Base-by-base conservation (phyloP, 2,797 vertebrate species). In the Molossus alvarezi region DNA sequence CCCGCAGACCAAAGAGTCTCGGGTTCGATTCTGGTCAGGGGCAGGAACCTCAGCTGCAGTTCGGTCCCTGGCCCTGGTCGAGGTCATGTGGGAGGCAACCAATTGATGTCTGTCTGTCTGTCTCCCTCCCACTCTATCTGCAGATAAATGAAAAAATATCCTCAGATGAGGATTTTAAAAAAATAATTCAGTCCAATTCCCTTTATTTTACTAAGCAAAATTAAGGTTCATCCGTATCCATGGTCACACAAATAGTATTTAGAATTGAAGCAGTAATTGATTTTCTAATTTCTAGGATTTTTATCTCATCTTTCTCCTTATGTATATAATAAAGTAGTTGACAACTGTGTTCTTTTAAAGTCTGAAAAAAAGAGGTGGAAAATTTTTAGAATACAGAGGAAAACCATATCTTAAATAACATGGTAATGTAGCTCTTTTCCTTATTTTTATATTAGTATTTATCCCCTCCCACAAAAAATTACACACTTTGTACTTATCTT, bases 321-420 rank as follows among this genome's bases (percentile, higher is more conserved):
- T 20, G 33, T 77, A 82, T 81, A 85, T 81, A 92, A 83, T 86
- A 23, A 20, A 23, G 21, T 67, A 88, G 27, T 67, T 94, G 73
- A 29, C 64, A 88, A 67, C 60, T 51, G 10, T 69, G 48, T 76
- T 90, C 10, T 92, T 95, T 90, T 57, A 71, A 71, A 84, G 57
- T 95, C 55, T 81, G 65, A 91, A 81, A 87, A 87, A 95, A 92
- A 90, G 57, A 84, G 29, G 60, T n/a, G 58, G 60, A 79, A 97
- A 79, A 76, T 17, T 29, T 83, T 92, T 71, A 94, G 25, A 13
- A 88, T 92, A 80, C 64, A 94, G 55, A 91, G 48, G 55, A 58
- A 91, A 79, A 27, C 37, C 58, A 0, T 88, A 84, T 92, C 45
- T 93, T 62, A 88, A 72, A 79, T 83, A 85, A 84, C 20, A 0